A percentile compares a stretch with the other conserved stretches of the same genome.
phyloP scores from a whole-genome alignment of 2,888 invertebrate species.

The Phaonia tiefii region DNA sequence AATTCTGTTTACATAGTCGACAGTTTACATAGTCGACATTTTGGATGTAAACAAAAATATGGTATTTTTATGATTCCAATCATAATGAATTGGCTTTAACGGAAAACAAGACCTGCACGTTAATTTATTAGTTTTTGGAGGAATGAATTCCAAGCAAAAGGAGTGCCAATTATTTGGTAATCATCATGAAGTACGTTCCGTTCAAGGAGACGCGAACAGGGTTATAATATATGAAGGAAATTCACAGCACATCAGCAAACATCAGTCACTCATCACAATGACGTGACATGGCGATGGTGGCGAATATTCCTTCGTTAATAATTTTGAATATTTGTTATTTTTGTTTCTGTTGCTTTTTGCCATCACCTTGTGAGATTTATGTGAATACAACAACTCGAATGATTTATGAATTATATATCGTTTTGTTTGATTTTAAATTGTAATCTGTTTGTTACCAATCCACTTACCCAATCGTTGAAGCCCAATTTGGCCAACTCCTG shows the following conservation, averaged over 20 bases:
- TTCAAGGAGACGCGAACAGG: background rate
- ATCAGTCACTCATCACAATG: background rate
- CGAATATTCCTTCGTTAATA: background rate
- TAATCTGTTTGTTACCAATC: background rate
- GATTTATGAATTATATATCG: conserved; percentile 8
- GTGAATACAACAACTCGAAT: background rate
- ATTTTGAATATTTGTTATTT: background rate
- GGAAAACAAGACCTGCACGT: background rate
- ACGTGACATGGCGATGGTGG: background rate
- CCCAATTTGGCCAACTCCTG: conserved; percentile 90
- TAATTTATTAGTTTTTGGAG: too few relatives aligned
- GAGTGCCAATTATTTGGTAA: conserved; percentile 32
- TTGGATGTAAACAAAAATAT: background rate
- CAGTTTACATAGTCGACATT: background rate
- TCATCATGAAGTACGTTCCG: background rate
- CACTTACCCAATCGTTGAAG: conserved; percentile 94
- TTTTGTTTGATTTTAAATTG: background rate
- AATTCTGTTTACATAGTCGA: conserved; percentile 42
- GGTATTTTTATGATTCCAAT: conserved; percentile 26
- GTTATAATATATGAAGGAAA: conserved; percentile 12
- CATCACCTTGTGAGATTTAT: background rate
- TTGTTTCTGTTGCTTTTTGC: background rate
- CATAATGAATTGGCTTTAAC: conserved; percentile 21
- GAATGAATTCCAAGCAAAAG: conserved; percentile 8
- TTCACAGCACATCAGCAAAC: background rate